Conservation (phyloP, 2,797 vertebrate genomes). For the Notamacropus eugenii region DNA sequence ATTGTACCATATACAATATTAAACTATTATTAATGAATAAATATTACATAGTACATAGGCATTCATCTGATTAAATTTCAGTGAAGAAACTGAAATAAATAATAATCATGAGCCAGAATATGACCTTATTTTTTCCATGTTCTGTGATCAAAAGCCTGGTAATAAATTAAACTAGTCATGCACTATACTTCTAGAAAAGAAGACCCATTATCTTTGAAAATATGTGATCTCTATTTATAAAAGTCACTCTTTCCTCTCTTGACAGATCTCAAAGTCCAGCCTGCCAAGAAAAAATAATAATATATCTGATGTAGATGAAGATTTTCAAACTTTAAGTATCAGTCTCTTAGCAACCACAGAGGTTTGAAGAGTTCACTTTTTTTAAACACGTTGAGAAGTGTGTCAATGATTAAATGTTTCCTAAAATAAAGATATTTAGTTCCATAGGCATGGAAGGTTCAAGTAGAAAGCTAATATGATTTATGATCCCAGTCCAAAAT, state of each 20-base stretch:
- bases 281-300: slow-evolving; percentile 5
- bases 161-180: neutral
- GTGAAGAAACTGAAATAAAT: neutral
- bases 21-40: neutral
- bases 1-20: neutral
- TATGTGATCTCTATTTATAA: neutral
- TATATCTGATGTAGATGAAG: slow-evolving; percentile 36
- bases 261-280: slow-evolving; percentile 2
- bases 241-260: slow-evolving; percentile 32
- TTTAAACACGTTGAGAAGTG: neutral
- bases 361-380: slow-evolving; percentile 36
- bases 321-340: slow-evolving; percentile 22
- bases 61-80: neutral
- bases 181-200: neutral
- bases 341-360: slow-evolving; percentile 48
- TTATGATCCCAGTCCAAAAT: neutral
- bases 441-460: rapidly evolving
- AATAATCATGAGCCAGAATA: neutral
- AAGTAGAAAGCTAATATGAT: rapidly evolving
- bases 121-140: neutral
- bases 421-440: neutral
- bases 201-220: neutral
- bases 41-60: neutral
- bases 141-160: neutral
- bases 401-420: slow-evolving; percentile 7